Evolutionary conservation across 2,888 invertebrate genomes (phyloP), one percentile per base, ranked within the genome.

Genomic region (Byasa hedistus): DNA sequence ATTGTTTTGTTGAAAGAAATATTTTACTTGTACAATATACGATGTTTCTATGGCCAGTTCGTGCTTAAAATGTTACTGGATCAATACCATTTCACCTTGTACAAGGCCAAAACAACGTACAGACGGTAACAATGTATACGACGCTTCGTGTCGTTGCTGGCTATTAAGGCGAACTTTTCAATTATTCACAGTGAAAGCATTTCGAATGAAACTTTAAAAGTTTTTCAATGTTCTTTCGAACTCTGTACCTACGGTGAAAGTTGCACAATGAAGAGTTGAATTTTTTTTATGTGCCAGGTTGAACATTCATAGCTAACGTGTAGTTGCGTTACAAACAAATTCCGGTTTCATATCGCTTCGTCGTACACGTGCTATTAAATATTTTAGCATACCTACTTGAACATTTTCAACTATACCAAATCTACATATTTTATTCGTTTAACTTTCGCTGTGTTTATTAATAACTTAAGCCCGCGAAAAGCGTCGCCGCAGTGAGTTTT

Each of bases 81-180:
- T 52, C 65, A 23, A 61, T 65, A 65, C 24, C 3, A 51, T 61
- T 61, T 57, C 44, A 65, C 60, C 48, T 61, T 51, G 61, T 17
- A 57, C 57, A 52, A 65, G 65, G 65, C 8, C 21, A 51, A 48
- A 24, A 59, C 44, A 60, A 56, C 55, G 22, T 52, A 12, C 36
- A 56, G 19, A 22, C 55, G 44, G 58, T 60, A 59, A 65, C 59
- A 48, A 48, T 65, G 15, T 22, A 65, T 55, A 22, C 4, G 23
- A 21, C 21, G 23, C 12, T 19, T 27, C 8, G 44, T 3, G 7
- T 24, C 24, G 21, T 32, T 2, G 19, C 32, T 7, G 23, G 36
- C 51, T 19, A 52, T 48, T 19, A 60, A 36, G 57, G 51, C 21
- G 52, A 51, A 22, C 12, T 23, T 17, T 24, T 61, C 23, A 52